Percentiles rank a stretch among this genome's conserved stretches.
These are phyloP conservation scores for Macrobrachium rosenbergii DNA, from an alignment of 1,140 invertebrate species.

Conservation along the genomic window DNA sequence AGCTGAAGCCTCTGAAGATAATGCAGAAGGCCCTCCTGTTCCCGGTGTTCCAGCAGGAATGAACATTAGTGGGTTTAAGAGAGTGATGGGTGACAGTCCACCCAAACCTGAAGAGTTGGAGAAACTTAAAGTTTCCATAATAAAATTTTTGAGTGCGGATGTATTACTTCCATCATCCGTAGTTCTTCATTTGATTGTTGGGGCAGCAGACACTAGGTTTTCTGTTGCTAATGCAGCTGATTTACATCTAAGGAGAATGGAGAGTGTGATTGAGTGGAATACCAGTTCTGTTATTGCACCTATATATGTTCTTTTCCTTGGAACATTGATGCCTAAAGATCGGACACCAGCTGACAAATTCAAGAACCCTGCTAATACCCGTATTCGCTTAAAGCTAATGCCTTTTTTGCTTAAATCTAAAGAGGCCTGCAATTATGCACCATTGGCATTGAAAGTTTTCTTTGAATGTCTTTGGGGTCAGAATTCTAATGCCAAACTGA, in stretches of 20 bases:
- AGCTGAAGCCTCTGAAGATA: constrained; percentile 44
- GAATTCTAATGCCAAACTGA: constrained; percentile 86
- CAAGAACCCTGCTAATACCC: constrained; percentile 81
- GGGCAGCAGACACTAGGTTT: constrained; percentile 87
- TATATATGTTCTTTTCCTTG: constrained; percentile 84
- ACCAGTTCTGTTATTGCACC: constrained; percentile 78
- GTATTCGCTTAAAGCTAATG: constrained; percentile 87
- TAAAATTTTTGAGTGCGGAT: constrained; percentile 85
- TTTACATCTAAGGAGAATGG: constrained; percentile 81
- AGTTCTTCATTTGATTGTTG: constrained; percentile 84
- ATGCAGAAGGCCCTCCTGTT: constrained; percentile 49
- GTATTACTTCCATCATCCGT: constrained; percentile 83
- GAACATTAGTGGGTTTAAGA: constrained; percentile 83
- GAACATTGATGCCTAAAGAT: constrained; percentile 76
- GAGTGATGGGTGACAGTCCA: constrained; percentile 82
- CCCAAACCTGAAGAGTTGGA: constrained; percentile 87
- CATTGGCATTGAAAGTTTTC: constrained; percentile 83
- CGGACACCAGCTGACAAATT: constrained; percentile 74
- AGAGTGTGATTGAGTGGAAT: constrained; percentile 79
- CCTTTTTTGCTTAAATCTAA: constrained; percentile 85
- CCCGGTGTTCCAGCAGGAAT: constrained; percentile 81
- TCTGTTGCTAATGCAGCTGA: constrained; percentile 85
- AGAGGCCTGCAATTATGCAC: constrained; percentile 82
- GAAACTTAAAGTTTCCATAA: constrained; percentile 83
- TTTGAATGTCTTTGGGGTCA: constrained; percentile 89